A percentile compares a stretch with the other conserved stretches of the same genome.
Evolutionary conservation across 2,797 vertebrate species (phyloP).

Genomic region (Bradypodion pumilum): DNA sequence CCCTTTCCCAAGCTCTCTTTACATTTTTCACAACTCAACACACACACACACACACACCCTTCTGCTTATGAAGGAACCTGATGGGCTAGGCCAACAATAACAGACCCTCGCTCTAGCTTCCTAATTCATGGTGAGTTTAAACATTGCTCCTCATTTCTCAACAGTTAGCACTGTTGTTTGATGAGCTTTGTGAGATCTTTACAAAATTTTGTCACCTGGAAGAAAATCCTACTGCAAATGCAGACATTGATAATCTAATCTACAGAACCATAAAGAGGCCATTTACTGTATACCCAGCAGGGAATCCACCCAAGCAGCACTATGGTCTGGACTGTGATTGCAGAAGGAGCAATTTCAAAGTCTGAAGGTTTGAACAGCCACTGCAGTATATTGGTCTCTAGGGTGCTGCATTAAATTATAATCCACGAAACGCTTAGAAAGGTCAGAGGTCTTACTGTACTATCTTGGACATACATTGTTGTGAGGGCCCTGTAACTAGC

Average conservation of each 20-base stretch:
- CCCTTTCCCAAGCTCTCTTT: not conserved
- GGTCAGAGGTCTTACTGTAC: not conserved
- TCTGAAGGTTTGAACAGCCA: not conserved
- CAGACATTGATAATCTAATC: not conserved
- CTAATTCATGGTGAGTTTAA: not conserved
- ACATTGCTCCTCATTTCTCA: slow-evolving; percentile 15
- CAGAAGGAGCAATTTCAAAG: not conserved
- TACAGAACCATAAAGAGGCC: not conserved
- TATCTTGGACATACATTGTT: not conserved
- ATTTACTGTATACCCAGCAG: not conserved
- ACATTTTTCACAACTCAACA: not conserved
- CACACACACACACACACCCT: not conserved
- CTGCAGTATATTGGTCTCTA: not conserved
- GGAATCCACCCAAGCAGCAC: not conserved
- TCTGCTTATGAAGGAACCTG: not conserved
- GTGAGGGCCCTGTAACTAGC: not conserved
- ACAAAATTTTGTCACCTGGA: not conserved
- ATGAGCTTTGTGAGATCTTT: slow-evolving; percentile 2
- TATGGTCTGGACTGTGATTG: not conserved
- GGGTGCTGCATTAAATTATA: not conserved
- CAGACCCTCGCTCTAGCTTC: not conserved
- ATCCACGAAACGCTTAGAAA: not conserved
- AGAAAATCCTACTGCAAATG: not conserved
- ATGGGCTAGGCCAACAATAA: slow-evolving; percentile 1
- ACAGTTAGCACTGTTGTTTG: not conserved